Evolutionary conservation across 1,140 invertebrate species (phyloP), one percentile per base, ranked within the genome.

Genomic region (Pachypeltis micranthus): DNA sequence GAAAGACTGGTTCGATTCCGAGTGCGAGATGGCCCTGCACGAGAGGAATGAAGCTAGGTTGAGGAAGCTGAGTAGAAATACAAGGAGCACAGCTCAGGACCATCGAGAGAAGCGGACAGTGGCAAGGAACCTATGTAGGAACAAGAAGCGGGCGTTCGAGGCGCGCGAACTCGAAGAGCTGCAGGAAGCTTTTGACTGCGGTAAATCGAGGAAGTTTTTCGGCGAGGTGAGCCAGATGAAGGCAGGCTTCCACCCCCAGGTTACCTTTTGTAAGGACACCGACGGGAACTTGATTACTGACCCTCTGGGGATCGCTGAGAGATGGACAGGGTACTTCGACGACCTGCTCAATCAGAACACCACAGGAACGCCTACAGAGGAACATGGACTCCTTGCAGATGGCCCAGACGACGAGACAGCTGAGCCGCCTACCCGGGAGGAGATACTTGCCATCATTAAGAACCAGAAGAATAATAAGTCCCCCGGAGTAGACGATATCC

Each of bases 401-500:
- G n/a, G 23, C 12, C n/a, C 27, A 23, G 14, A 3, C 44, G 28
- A 23, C 10, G 27, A 47, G 19, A 0, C 10, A 57, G 25, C 29
- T 7, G 25, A 57, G 29, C 55, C 19, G 19, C 61, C 62, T 44
- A 25, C 60, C n/a, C 14, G 51, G 29, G 55, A 34, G 19, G 63
- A 67, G 47, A 28, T 65, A 31, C 10, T 4, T n/a, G 26, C 58
- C 24, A 54, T 64, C 26, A 63, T 67, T 24, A 66, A 65, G 21
- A 59, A 63, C 10, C 31, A 70, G 44, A 47, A 64, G 54, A 67
- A 65, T 47, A 66, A 68, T 25, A 69, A 68, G 63, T 63, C 69
- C 10, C 59, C 65, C n/a, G 69, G 69, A 31, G 27, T 51, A 28
- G 69, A 70, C 63, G 66, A 64, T 24, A 70, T 71, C 29, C 56